A percentile compares a stretch with the other conserved stretches of the same genome.
Evolutionary conservation across 2,888 invertebrate genomes (phyloP).

Genomic region (Ryuthela nishihirai): DNA sequence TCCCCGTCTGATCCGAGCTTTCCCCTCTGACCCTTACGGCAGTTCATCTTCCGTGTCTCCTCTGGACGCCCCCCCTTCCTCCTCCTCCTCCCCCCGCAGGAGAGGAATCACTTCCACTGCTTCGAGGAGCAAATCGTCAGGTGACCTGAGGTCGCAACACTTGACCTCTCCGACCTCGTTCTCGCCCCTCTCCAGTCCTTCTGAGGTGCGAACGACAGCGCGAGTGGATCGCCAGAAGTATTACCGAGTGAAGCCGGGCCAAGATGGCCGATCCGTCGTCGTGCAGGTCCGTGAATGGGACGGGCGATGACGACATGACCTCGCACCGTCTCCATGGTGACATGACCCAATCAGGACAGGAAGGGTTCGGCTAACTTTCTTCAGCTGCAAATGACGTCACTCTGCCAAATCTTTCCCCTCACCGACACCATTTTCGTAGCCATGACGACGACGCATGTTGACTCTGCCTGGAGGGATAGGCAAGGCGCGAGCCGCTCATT

Average conservation of each 20-base stretch:
- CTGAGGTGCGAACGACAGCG: conserved; percentile 34
- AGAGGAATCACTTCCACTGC: conserved; percentile 16
- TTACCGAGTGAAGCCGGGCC: conserved; percentile 32
- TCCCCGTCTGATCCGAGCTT: conserved; percentile 21
- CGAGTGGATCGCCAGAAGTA: conserved; percentile 18
- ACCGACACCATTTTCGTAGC: no score
- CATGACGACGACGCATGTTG: no score
- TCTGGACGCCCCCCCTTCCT: conserved; percentile 16
- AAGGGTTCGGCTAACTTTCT: no score
- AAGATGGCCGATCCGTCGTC: conserved; percentile 31
- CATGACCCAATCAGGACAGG: no score
- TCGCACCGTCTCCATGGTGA: no score
- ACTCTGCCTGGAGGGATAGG: no score
- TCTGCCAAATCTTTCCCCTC: no score
- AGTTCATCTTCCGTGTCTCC: conserved; percentile 27
- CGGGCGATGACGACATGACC: conserved; percentile 16
- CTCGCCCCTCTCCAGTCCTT: conserved; percentile 37
- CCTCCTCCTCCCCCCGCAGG: conserved; percentile 9
- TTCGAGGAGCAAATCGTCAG: conserved; percentile 25
- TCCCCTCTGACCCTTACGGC: conserved; percentile 19
- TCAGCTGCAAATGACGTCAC: no score
- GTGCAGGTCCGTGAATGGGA: conserved; percentile 35
- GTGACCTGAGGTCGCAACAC: conserved; percentile 14
- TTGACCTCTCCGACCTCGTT: conserved; percentile 23
- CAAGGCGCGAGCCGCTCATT: no score